These are phyloP conservation scores for Heteromurus nitidus DNA, from an alignment of 2,888 invertebrate genomes.

Conservation along the genomic window DNA sequence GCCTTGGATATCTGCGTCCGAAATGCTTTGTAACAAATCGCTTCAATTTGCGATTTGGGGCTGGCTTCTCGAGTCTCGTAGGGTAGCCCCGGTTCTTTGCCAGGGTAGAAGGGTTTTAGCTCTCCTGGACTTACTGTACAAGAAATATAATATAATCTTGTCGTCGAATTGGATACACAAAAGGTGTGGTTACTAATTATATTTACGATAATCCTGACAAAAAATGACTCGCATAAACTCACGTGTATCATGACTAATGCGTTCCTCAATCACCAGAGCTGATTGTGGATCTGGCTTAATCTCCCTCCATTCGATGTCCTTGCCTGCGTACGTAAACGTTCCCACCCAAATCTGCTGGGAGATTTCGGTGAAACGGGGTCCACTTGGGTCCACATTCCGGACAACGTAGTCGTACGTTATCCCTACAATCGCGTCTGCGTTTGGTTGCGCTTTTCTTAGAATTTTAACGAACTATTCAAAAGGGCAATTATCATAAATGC, in stretches of 20 bases:
- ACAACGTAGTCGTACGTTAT: constrained; percentile 63
- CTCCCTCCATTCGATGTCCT: constrained; percentile 37
- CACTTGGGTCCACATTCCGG: neutral
- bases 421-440: constrained; percentile 61
- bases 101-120: constrained; percentile 11
- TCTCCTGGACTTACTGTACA: constrained; percentile 14
- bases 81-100: constrained; percentile 31
- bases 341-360: constrained; percentile 64
- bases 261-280: neutral
- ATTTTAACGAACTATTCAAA: constrained; percentile 56
- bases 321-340: constrained; percentile 24
- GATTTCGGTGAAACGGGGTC: neutral
- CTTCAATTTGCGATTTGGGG: constrained; percentile 42
- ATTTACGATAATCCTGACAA: neutral
- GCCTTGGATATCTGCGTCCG: neutral
- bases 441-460: constrained; percentile 33
- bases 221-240: neutral
- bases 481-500: too few species aligned
- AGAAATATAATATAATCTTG: neutral
- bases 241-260: neutral
- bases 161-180: neutral
- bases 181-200: too few species aligned
- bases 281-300: neutral
- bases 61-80: constrained; percentile 22
- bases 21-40: constrained; percentile 49